These are phyloP conservation scores for Notodonta ziczac DNA, from an alignment of 2,888 invertebrate genomes.

Conservation along the genomic window DNA sequence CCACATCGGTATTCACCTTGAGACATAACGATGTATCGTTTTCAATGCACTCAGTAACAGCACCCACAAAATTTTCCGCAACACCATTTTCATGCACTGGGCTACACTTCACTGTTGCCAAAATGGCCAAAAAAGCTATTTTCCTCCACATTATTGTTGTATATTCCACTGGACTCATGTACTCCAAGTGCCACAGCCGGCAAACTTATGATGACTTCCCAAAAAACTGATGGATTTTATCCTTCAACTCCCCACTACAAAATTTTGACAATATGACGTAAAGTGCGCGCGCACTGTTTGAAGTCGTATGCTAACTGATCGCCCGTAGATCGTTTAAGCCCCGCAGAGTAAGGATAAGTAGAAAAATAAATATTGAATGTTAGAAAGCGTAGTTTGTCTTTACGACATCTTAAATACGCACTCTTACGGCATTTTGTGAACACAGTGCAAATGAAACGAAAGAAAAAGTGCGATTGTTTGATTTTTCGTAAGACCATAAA, in stretches of 20 bases:
- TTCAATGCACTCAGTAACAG: slow-evolving; percentile 83
- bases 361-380: slow-evolving; percentile 82
- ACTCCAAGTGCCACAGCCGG: slow-evolving; percentile 67
- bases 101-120: slow-evolving; percentile 68
- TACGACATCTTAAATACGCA: slow-evolving; percentile 64
- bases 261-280: slow-evolving; percentile 67
- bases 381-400: slow-evolving; percentile 81
- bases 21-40: slow-evolving; percentile 85
- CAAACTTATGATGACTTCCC: slow-evolving; percentile 77
- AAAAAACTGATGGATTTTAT: slow-evolving; percentile 80
- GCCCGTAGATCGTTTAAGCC: slow-evolving; percentile 49
- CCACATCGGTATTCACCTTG: slow-evolving; percentile 78
- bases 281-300: slow-evolving; percentile 66
- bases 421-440: slow-evolving; percentile 64
- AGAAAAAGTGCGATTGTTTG: slow-evolving; percentile 83
- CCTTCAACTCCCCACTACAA: slow-evolving; percentile 73
- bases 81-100: slow-evolving; percentile 72
- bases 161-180: slow-evolving; percentile 44
- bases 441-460: slow-evolving; percentile 77
- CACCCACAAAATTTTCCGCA: slow-evolving; percentile 75
- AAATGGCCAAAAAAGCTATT: slow-evolving; percentile 63
- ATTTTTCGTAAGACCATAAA: slow-evolving; percentile 66
- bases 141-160: slow-evolving; percentile 68
- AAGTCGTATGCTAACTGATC: slow-evolving; percentile 71
- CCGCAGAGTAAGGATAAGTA: slow-evolving; percentile 75